Evolutionary conservation across 1,140 invertebrate species (phyloP), one percentile per base, ranked within the genome.

Genomic region (Drosophila pectinifera): DNA sequence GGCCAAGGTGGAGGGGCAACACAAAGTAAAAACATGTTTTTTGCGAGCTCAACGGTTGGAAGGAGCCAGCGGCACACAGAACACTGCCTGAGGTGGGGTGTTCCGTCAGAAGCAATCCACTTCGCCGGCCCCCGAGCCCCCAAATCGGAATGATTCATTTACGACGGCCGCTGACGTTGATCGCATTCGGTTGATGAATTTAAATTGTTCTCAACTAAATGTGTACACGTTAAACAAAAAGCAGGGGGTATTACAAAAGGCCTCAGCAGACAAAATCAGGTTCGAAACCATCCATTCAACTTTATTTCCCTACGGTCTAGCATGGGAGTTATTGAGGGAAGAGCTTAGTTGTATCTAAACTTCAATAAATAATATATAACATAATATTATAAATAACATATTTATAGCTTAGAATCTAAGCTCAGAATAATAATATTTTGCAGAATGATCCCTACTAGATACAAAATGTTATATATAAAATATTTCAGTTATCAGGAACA

Each of bases 171-270:
- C 36, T 68, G 45, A 68, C 61, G 59, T 41, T 70, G 53, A 57
- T 69, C 51, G 64, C 26, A 57, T 57, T 57, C 67, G 34, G 28
- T 57, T 70, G 64, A 70, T 70, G 67, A 70, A 70, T 70, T 70
- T 70, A 39, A 70, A 57, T 70, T 70, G 64, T 48, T 69, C 51
- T 41, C 34, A 70, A 39, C 22, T 20, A 16, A 69, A 38, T 55
- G 18, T 14, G 11, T 55, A 68, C 65, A 69, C 48, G 20, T 26
- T 14, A 55, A 67, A 24, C 34, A 63, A 63, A 36, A 18, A 34
- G 10, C 39, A 13, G 48, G 14, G 46, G 26, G n/a, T 8, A 20
- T 7, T 31, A 6, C 48, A 18, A 34, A 31, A 20, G 28, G 7
- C 4, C 4, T 51, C 10, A 20, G 16, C 13, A 20, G 4, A 22